These are phyloP conservation scores for Apus apus DNA, from an alignment of 2,113 vertebrate genomes.

Conservation along the genomic window DNA sequence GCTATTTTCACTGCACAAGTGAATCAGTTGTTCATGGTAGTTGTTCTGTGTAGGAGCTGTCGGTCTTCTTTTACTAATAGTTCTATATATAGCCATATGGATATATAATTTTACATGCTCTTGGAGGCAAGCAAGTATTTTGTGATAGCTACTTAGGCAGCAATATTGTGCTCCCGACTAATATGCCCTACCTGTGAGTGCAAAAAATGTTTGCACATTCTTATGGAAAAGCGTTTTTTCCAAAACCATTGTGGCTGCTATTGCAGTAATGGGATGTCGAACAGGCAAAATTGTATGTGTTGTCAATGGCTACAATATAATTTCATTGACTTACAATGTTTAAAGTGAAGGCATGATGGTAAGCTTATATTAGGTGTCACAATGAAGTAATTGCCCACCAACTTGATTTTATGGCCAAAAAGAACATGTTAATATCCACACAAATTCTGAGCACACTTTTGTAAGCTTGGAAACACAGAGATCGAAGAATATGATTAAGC, in stretches of 20 bases:
- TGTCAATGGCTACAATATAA: slow-evolving; percentile 72
- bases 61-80: neutral
- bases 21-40: neutral
- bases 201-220: neutral
- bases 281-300: slow-evolving; percentile 74
- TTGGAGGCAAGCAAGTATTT: slow-evolving; percentile 30
- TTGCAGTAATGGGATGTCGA: slow-evolving; percentile 72
- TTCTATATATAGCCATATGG: neutral
- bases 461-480: neutral
- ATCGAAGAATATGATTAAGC: slow-evolving; percentile 29
- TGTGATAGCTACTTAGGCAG: slow-evolving; percentile 29
- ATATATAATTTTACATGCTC: neutral
- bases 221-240: slow-evolving; percentile 26
- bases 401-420: slow-evolving; percentile 61
- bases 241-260: slow-evolving; percentile 23
- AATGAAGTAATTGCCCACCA: slow-evolving; percentile 63
- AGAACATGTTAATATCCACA: slow-evolving; percentile 33
- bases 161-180: slow-evolving; percentile 26
- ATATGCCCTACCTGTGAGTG: neutral
- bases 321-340: slow-evolving; percentile 73
- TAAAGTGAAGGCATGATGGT: slow-evolving; percentile 71
- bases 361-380: slow-evolving; percentile 65
- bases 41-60: neutral
- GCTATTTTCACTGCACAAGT: neutral
- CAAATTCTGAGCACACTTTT: neutral